Conservation (phyloP, 2,113 vertebrate species). For the Vulpes ferrilata region DNA sequence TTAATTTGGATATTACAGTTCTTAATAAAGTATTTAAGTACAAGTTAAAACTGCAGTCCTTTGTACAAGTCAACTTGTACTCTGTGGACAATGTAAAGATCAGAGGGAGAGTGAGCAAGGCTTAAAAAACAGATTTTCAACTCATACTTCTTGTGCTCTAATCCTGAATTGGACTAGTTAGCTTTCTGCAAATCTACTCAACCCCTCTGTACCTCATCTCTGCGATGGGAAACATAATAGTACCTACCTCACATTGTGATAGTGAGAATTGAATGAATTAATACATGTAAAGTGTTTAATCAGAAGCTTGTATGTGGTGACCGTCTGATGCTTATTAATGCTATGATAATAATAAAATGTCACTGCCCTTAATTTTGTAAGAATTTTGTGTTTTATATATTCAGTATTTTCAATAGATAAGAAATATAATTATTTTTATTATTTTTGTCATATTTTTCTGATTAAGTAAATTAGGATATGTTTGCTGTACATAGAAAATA, state of each 20-base stretch:
- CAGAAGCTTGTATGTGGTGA: not conserved
- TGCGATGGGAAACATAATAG: not conserved
- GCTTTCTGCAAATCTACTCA: not conserved
- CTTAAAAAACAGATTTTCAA: not conserved
- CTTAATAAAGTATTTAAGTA: conserved; percentile 20
- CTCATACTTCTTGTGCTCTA: not conserved
- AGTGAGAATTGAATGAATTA: conserved; percentile 1
- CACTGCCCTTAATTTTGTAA: conserved; percentile 7
- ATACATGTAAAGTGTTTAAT: not conserved
- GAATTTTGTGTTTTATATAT: conserved; percentile 40
- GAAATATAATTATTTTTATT: not conserved
- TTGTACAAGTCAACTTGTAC: not conserved
- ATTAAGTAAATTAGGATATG: conserved; percentile 55
- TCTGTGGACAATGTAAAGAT: not conserved
- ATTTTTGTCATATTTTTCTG: conserved; percentile 65
- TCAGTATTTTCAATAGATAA: not conserved
- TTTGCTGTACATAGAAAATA: conserved; percentile 50
- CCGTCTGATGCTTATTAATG: not conserved
- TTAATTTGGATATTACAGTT: not conserved
- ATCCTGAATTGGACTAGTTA: not conserved
- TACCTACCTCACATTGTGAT: not conserved
- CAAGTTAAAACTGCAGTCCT: not conserved
- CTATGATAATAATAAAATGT: not conserved
- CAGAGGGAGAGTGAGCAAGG: not conserved
- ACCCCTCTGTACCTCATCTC: not conserved